Percentiles rank a stretch among this genome's conserved stretches.
phyloP scores from a whole-genome alignment of 2,888 invertebrate species.

The Philereme transversata region DNA sequence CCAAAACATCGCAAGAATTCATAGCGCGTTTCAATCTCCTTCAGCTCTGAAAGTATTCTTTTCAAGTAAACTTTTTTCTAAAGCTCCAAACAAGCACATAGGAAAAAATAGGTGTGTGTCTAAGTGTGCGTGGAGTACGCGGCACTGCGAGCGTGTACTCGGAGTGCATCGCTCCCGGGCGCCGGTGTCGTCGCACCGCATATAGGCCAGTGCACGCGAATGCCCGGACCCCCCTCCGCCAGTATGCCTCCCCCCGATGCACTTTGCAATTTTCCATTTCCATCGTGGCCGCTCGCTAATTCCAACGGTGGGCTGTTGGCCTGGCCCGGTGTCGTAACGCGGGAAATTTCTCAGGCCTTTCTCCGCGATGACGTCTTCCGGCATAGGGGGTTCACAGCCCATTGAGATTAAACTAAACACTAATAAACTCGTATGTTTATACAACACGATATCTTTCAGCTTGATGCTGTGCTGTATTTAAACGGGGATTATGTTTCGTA shows the following conservation, averaged over 20 bases:
- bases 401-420: slow-evolving; percentile 50
- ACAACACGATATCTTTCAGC: slow-evolving; percentile 27
- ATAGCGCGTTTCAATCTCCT: slow-evolving; percentile 62
- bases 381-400: slow-evolving; percentile 58
- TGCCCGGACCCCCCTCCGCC: slow-evolving; percentile 61
- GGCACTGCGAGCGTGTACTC: slow-evolving; percentile 71
- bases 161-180: slow-evolving; percentile 83
- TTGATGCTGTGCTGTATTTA: slow-evolving; percentile 18
- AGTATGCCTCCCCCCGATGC: slow-evolving; percentile 53
- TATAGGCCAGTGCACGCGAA: slow-evolving; percentile 84
- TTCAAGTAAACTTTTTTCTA: slow-evolving; percentile 68
- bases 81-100: slow-evolving; percentile 67
- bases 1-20: slow-evolving; percentile 36
- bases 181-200: slow-evolving; percentile 83
- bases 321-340: slow-evolving; percentile 64
- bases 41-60: slow-evolving; percentile 65
- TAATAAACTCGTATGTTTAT: slow-evolving; percentile 43
- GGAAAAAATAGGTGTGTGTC: slow-evolving; percentile 70
- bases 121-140: slow-evolving; percentile 77
- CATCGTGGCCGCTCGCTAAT: slow-evolving; percentile 71
- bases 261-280: slow-evolving; percentile 81
- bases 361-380: slow-evolving; percentile 63
- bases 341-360: slow-evolving; percentile 71
- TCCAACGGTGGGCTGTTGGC: slow-evolving; percentile 61
- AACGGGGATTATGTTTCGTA: slow-evolving; percentile 24